phyloP scores from a whole-genome alignment of 2,797 vertebrate species.

The Phataginus tetradactyla region DNA sequence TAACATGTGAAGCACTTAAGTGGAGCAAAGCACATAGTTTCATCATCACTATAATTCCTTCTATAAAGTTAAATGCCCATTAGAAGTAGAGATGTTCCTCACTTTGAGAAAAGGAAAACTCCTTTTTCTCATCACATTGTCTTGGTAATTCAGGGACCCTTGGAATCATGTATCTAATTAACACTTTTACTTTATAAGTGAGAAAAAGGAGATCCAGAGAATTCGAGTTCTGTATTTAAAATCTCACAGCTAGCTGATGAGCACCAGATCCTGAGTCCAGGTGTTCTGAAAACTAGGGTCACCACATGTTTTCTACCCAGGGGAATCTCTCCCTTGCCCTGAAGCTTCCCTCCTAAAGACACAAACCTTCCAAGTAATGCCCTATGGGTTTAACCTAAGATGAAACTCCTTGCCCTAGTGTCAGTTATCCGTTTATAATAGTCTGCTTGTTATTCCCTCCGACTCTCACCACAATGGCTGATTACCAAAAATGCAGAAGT shows the following conservation, averaged over 20 bases:
- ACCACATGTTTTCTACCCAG: not conserved
- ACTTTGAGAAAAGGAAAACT: conserved; percentile 30
- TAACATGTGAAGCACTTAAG: not conserved
- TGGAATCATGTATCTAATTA: not conserved
- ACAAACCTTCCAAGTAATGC: not conserved
- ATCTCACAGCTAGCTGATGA: not conserved
- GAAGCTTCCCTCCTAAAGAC: not conserved
- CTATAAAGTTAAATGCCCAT: not conserved
- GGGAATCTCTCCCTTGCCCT: not conserved
- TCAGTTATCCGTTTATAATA: not conserved
- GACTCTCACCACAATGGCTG: not conserved
- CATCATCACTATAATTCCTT: not conserved
- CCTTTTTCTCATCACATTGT: not conserved
- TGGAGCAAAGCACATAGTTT: not conserved
- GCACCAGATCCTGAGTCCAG: not conserved
- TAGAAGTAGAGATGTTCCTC: not conserved
- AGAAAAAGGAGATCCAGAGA: not conserved
- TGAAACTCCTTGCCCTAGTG: not conserved
- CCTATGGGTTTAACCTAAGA: not conserved
- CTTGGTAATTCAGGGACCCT: not conserved
- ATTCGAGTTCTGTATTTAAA: not conserved
- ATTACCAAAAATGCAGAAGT: not conserved
- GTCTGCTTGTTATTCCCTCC: not conserved
- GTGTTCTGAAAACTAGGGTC: not conserved
- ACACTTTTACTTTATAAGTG: not conserved